Evolutionary conservation across 37 sponge, comb jelly and placozoan species (phyloP).

Genomic region (Spongia lamella): DNA sequence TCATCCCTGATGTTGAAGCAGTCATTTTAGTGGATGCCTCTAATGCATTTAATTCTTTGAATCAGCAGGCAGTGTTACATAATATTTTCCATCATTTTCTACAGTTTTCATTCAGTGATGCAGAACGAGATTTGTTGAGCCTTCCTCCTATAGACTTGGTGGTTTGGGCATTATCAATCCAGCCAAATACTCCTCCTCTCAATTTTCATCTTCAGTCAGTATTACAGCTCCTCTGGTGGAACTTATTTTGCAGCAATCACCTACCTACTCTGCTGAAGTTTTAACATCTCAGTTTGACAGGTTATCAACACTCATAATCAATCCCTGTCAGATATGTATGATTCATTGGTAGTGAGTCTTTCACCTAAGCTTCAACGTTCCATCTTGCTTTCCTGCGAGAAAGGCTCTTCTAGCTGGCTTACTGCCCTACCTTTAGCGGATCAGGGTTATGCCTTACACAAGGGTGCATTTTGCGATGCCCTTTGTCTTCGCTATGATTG

Average conservation of each 20-base stretch:
- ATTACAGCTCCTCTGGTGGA: neutral
- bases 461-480: conserved; percentile 9
- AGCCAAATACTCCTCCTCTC: neutral
- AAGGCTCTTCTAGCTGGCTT: conserved; percentile 33
- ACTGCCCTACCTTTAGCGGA: conserved; percentile 26
- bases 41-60: conserved; percentile 35
- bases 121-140: conserved; percentile 18
- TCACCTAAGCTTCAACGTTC: too few relatives aligned
- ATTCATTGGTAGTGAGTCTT: too few relatives aligned
- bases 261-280: too few relatives aligned
- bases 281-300: too few relatives aligned
- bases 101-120: conserved; percentile 9
- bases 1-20: neutral
- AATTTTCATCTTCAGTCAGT: conserved; percentile 1
- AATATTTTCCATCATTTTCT: conserved; percentile 35
- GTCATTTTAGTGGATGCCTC: conserved; percentile 32
- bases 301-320: too few relatives aligned
- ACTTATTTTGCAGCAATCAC: too few relatives aligned
- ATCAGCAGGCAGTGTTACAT: conserved; percentile 21
- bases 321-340: too few relatives aligned
- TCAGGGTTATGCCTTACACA: conserved; percentile 49
- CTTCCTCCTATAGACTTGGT: conserved; percentile 24
- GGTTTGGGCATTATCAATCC: conserved; percentile 24
- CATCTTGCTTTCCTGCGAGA: conserved; percentile 6
- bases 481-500: too few relatives aligned